Conservation (phyloP, 2,888 invertebrate genomes). For the Ennomos erosarius region DNA sequence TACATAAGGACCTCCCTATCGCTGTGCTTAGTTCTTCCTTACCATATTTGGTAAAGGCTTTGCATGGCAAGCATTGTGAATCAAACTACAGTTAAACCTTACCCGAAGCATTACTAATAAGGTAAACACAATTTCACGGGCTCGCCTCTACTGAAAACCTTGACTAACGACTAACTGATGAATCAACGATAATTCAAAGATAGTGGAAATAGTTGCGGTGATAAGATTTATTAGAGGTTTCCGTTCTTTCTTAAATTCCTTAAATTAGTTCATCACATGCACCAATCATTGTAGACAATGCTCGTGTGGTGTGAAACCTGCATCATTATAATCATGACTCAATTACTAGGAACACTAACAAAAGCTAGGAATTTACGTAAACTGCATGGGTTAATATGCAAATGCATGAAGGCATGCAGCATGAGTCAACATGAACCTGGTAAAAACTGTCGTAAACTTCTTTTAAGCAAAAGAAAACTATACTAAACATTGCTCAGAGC, state of each 20-base stretch:
- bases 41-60: constrained; percentile 11
- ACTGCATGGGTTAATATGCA: constrained; percentile 50
- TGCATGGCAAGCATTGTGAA: constrained; percentile 7
- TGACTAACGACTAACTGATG: constrained; percentile 61
- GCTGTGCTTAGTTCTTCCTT: not conserved
- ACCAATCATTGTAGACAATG: constrained; percentile 32
- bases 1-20: no score
- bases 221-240: constrained; percentile 56
- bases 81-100: constrained; percentile 16
- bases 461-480: no score
- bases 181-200: constrained; percentile 47
- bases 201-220: constrained; percentile 45
- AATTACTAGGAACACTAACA: constrained; percentile 45
- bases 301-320: constrained; percentile 27
- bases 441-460: no score
- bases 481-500: no score
- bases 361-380: constrained; percentile 6
- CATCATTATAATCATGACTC: constrained; percentile 44
- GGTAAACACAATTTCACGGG: constrained; percentile 43
- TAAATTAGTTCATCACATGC: constrained; percentile 23
- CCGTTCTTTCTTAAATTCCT: constrained; percentile 47
- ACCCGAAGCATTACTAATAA: constrained; percentile 46
- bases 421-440: constrained; percentile 13
- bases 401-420: constrained; percentile 14
- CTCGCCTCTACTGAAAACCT: constrained; percentile 42